Evolutionary conservation across 2,888 invertebrate species (phyloP).

Genomic region (Hesperia comma): DNA sequence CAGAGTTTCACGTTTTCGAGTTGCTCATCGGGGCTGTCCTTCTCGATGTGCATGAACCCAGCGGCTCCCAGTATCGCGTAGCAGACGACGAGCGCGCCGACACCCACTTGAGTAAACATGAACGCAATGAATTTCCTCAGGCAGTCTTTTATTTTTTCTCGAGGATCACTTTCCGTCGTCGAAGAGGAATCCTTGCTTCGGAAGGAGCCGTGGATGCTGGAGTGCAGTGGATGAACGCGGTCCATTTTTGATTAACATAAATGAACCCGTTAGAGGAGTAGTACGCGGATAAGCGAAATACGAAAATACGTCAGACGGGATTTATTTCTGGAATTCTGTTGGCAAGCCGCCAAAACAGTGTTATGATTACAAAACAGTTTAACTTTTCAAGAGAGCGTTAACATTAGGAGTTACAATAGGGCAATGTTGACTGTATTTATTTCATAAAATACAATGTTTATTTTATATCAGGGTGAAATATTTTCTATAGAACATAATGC

Average conservation of each 20-base stretch:
- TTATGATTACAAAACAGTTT: not conserved
- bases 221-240: conserved; percentile 63
- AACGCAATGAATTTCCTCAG: conserved; percentile 93
- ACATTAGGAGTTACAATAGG: not conserved
- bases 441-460: too few relatives aligned
- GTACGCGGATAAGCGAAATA: conserved; percentile 37
- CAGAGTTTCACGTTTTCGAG: conserved; percentile 77
- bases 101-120: conserved; percentile 96
- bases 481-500: too few relatives aligned
- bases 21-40: conserved; percentile 81
- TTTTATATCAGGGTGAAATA: too few relatives aligned
- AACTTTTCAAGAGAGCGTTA: not conserved
- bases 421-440: too few relatives aligned
- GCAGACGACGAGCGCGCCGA: conserved; percentile 93
- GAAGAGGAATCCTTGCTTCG: conserved; percentile 87
- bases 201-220: conserved; percentile 84
- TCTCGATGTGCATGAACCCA: conserved; percentile 91
- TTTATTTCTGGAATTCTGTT: conserved; percentile 70
- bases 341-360: conserved; percentile 62
- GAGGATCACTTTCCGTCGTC: conserved; percentile 86
- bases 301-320: conserved; percentile 46
- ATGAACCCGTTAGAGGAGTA: conserved; percentile 32
- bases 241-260: conserved; percentile 58
- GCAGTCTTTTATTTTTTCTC: conserved; percentile 92
- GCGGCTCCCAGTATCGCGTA: conserved; percentile 94